Percentiles rank a stretch among this genome's conserved stretches.
These are phyloP conservation scores for Heliconius hewitsoni DNA, from an alignment of 1,140 invertebrate genomes.

Conservation along the genomic window DNA sequence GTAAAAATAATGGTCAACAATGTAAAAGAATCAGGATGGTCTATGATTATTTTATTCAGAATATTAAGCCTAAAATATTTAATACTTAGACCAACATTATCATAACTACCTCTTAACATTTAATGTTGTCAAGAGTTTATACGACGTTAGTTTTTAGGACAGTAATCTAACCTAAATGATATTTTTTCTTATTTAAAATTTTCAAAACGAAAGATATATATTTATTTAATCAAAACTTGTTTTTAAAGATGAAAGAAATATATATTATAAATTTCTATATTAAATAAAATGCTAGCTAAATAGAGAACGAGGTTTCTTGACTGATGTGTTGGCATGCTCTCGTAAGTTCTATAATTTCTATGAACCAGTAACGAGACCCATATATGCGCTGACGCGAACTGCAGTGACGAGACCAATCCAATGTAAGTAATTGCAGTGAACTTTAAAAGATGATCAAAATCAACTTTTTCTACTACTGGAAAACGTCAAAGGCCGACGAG, in stretches of 20 bases:
- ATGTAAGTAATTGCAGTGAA: conserved; percentile 21
- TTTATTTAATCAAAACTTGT: too few species aligned
- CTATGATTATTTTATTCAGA: neutral
- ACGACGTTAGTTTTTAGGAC: neutral
- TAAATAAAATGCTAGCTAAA: neutral
- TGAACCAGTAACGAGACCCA: conserved; percentile 11
- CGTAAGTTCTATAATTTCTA: conserved; percentile 10
- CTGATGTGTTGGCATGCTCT: neutral
- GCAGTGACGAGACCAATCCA: conserved; percentile 4
- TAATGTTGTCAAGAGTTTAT: neutral
- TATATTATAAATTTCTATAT: neutral
- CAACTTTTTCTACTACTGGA: conserved; percentile 43
- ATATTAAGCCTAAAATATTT: neutral
- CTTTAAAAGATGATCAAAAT: conserved; percentile 44
- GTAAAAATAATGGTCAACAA: neutral
- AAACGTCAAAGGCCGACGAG: conserved; percentile 50
- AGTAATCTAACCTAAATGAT: too few species aligned
- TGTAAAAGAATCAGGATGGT: neutral
- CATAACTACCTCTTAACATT: neutral
- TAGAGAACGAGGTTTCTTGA: conserved; percentile 1
- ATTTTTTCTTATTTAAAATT: too few species aligned
- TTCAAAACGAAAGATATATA: too few species aligned
- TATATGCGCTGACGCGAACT: neutral
- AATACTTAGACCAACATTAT: neutral
- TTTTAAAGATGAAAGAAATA: too few species aligned